Percentiles rank a stretch among this genome's conserved stretches.
Evolutionary conservation across 2,113 vertebrate genomes (phyloP).

Genomic region (Paradoxurus hermaphroditus): DNA sequence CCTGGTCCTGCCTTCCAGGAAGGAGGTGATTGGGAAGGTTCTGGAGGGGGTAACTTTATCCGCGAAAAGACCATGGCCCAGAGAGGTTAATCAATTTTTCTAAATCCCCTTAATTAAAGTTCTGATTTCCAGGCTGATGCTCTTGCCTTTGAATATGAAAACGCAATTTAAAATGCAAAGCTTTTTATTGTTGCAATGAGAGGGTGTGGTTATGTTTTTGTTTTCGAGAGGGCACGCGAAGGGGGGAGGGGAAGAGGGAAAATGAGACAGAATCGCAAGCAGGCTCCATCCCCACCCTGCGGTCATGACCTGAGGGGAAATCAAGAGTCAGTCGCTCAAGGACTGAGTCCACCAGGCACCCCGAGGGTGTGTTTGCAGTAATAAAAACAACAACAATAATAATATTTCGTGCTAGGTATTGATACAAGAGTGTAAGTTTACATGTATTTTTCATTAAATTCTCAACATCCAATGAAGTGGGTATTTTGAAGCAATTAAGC

Average conservation of each 20-base stretch:
- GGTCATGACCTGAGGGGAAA: no score
- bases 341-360: no score
- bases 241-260: no score
- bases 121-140: neutral
- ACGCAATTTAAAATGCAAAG: neutral
- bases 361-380: neutral
- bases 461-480: neutral
- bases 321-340: no score
- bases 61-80: neutral
- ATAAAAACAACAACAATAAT: slow-evolving; percentile 9
- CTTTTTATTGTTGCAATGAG: neutral
- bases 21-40: neutral
- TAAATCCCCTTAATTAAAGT: slow-evolving; percentile 43
- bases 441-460: neutral
- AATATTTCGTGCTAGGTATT: neutral
- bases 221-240: no score
- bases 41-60: neutral
- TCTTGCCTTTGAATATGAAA: slow-evolving; percentile 32
- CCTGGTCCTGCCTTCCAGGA: neutral
- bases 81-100: slow-evolving; percentile 40
- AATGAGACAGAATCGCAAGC: no score
- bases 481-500: neutral
- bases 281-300: no score
- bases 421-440: neutral
- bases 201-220: neutral